Evolutionary conservation across 2,113 vertebrate genomes (phyloP), one percentile per base, ranked within the genome.

Genomic region (Myiozetetes cayanensis): DNA sequence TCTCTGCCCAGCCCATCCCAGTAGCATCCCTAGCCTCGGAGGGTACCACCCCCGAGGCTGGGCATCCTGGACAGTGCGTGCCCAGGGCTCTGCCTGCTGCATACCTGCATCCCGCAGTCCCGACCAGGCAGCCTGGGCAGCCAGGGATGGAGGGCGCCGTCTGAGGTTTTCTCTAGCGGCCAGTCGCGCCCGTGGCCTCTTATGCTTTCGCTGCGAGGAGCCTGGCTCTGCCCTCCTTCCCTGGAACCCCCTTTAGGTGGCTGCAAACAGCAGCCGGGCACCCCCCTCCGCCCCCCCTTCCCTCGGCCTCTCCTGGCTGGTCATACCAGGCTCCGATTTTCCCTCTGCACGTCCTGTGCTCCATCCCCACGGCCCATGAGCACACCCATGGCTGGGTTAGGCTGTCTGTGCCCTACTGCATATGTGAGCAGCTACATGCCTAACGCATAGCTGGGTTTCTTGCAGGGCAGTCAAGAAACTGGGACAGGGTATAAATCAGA

Each of bases 201-300:
- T 65, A 52, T 2, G 14, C 55, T 81, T 53, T 55, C 6, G 21
- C 43, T 87, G 62, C 3, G 2, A 67, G 56, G 3, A 85, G 16
- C 25, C 56, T 30, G 68, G 52, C 7, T 92, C 43, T 77, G 72
- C 49, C 75, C 43, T 28, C 18, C 75, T 41, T n/a, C 23, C 75
- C 59, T 7, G 8, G n/a, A 73, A 30, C 21, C 22, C 33, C 2
- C 2, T 43, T 72, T 28, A 33, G 52, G 30, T 8, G 35, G 35
- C 35, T 78, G 62, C 16, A 55, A 85, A n/a, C 11, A 56, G 27
- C 66, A 67, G 28, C 15, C 2, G 17, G 39, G 5, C 27, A 53
- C 13, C 21, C 17, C 9, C 8, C 2, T 0, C 11, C 0, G 0
- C 14, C 18, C 22, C 7, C 37, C 1, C 23, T 17, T n/a, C 27